Evolutionary conservation across 30 jellyfish, hydroid and myxozoan genomes (phyloP).

Genomic region (Sanderia malayensis): DNA sequence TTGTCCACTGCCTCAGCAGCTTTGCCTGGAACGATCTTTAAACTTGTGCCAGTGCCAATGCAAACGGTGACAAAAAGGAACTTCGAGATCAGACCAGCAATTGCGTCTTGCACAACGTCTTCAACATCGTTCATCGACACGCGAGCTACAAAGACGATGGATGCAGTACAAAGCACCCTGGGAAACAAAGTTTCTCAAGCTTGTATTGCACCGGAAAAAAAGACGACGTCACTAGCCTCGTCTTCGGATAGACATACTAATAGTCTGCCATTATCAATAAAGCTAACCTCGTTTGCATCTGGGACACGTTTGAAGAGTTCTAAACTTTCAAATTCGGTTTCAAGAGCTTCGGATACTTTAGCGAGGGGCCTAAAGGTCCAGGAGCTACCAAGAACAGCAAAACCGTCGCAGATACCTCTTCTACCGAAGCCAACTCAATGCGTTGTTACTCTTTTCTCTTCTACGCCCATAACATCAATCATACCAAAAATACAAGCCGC

Average conservation of each 20-base stretch:
- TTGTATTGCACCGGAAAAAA: no score
- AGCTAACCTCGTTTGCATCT: constrained; percentile 51
- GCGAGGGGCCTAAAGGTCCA: constrained; percentile 3
- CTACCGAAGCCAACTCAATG: constrained; percentile 56
- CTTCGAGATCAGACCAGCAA: background rate
- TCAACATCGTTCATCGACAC: no score
- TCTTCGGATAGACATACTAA: background rate
- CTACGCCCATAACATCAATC: constrained; percentile 19
- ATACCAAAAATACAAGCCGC: constrained; percentile 8
- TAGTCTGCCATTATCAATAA: constrained; percentile 36
- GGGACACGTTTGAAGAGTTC: constrained; percentile 43
- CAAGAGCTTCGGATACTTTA: constrained; percentile 3
- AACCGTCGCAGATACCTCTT: constrained; percentile 30
- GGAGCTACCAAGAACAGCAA: background rate
- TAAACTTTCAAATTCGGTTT: constrained; percentile 13
- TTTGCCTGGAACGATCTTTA: background rate
- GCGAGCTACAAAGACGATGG: no score
- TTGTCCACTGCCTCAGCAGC: constrained; percentile 3
- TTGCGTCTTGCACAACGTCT: no score
- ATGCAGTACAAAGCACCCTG: no score
- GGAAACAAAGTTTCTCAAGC: no score
- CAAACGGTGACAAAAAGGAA: background rate
- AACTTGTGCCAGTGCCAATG: background rate
- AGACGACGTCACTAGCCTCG: background rate
- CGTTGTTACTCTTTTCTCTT: constrained; percentile 33